Percentiles rank a stretch among this genome's conserved stretches.
These are phyloP conservation scores for Scophthalmus maximus DNA, from an alignment of 2,113 vertebrate genomes.

Conservation along the genomic window DNA sequence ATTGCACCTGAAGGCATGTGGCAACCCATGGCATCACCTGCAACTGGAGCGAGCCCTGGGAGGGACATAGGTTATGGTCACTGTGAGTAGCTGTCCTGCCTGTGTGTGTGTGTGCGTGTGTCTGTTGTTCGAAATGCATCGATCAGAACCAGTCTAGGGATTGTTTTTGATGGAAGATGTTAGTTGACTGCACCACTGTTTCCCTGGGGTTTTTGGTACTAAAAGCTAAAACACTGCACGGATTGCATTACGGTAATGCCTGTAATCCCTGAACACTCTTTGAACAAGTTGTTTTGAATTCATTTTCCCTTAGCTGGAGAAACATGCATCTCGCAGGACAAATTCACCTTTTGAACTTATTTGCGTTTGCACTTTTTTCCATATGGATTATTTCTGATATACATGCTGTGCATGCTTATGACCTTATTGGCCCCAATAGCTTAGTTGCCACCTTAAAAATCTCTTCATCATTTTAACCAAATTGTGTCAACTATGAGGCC, in stretches of 20 bases:
- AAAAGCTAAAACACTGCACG: conserved; percentile 26
- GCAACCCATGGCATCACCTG: conserved; percentile 68
- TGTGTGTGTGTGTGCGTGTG: conserved; percentile 9
- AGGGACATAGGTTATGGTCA: conserved; percentile 70
- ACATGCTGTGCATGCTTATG: not conserved
- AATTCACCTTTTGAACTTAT: conserved; percentile 4
- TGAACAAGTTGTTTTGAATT: conserved; percentile 48
- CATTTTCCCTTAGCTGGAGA: not conserved
- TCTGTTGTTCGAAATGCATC: not conserved
- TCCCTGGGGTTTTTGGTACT: conserved; percentile 12
- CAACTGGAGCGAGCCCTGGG: conserved; percentile 51
- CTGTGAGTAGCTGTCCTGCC: conserved; percentile 71
- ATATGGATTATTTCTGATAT: not conserved
- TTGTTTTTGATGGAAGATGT: no score
- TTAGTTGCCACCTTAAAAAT: conserved; percentile 22
- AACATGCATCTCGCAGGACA: not conserved
- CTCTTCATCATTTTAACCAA: conserved; percentile 34
- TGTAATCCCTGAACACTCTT: conserved; percentile 52
- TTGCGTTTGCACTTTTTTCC: not conserved
- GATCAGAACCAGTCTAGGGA: no score
- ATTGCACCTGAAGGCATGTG: conserved; percentile 73
- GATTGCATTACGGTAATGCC: conserved; percentile 53
- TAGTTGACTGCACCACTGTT: not conserved
- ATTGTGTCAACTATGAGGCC: conserved; percentile 50
- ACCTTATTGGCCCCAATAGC: not conserved